Evolutionary conservation across 2,888 invertebrate genomes (phyloP).

Genomic region (Drosophila nigricruria): DNA sequence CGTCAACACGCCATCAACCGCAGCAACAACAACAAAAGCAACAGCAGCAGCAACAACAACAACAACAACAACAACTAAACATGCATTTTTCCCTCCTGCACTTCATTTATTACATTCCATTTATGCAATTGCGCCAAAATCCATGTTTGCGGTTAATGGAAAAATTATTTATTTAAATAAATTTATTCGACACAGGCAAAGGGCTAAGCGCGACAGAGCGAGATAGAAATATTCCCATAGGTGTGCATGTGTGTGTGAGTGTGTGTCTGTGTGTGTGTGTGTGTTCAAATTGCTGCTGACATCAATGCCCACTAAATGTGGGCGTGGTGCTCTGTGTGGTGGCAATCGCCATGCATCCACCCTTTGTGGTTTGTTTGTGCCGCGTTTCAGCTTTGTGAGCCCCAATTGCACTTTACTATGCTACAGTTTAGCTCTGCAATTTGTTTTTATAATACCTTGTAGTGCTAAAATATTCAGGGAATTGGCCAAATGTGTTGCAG

Average conservation of each 20-base stretch:
- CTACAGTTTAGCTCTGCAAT: conserved; percentile 8
- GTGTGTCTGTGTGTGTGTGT: background rate
- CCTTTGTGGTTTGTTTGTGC: conserved; percentile 34
- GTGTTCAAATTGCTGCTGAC: conserved; percentile 59
- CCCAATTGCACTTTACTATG: conserved; percentile 17
- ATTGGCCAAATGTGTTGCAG: conserved; percentile 3
- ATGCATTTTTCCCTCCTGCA: conserved; percentile 36
- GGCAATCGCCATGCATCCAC: background rate
- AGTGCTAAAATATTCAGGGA: conserved; percentile 7
- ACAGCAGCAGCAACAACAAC: conserved; percentile 51
- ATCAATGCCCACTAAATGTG: conserved; percentile 39
- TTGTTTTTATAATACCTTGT: conserved; percentile 3
- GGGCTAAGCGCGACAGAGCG: conserved; percentile 22
- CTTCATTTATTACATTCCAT: conserved; percentile 75
- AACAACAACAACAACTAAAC: conserved; percentile 15
- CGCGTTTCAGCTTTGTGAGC: conserved; percentile 23
- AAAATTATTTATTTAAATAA: conserved; percentile 78
- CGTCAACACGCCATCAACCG: conserved; percentile 68
- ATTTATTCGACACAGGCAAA: conserved; percentile 63
- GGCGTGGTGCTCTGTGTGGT: background rate
- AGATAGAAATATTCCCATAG: conserved; percentile 17
- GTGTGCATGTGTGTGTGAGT: background rate
- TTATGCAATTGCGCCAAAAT: conserved; percentile 76
- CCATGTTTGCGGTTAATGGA: conserved; percentile 78
- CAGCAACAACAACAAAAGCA: conserved; percentile 43